phyloP scores from a whole-genome alignment of 2,113 vertebrate genomes.

The Sinocyclocheilus anshuiensis region DNA sequence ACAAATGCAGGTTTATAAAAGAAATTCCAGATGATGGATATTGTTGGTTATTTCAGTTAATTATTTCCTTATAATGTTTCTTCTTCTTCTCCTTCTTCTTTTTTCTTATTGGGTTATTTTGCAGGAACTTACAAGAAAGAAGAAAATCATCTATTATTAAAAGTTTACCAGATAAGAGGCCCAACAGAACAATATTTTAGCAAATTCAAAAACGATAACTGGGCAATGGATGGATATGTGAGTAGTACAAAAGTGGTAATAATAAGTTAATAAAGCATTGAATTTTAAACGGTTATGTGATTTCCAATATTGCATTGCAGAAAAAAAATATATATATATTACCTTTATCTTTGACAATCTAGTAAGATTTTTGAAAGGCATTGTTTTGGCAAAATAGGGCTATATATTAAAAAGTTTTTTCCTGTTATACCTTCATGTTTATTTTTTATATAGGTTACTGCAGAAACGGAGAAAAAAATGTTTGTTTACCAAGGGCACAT shows the following conservation, averaged over 20 bases:
- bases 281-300: not conserved
- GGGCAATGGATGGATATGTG: constrained; percentile 96
- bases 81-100: not conserved
- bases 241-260: constrained; percentile 67
- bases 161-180: constrained; percentile 87
- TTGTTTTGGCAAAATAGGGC: too few relatives aligned
- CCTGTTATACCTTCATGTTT: not conserved
- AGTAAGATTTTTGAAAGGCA: too few relatives aligned
- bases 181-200: constrained; percentile 84
- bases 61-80: not conserved
- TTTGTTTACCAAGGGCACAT: constrained; percentile 95
- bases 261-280: not conserved
- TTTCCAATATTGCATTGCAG: too few relatives aligned
- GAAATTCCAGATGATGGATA: not conserved
- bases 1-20: not conserved
- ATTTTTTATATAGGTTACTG: constrained; percentile 82
- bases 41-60: not conserved
- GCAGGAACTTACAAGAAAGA: constrained; percentile 95
- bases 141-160: constrained; percentile 92
- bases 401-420: not conserved
- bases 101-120: constrained; percentile 24
- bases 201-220: constrained; percentile 93
- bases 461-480: constrained; percentile 88
- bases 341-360: too few relatives aligned
- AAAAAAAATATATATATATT: too few relatives aligned